Base-by-base conservation (phyloP, 2,797 vertebrate species). In the Ctenosaura bakeri region DNA sequence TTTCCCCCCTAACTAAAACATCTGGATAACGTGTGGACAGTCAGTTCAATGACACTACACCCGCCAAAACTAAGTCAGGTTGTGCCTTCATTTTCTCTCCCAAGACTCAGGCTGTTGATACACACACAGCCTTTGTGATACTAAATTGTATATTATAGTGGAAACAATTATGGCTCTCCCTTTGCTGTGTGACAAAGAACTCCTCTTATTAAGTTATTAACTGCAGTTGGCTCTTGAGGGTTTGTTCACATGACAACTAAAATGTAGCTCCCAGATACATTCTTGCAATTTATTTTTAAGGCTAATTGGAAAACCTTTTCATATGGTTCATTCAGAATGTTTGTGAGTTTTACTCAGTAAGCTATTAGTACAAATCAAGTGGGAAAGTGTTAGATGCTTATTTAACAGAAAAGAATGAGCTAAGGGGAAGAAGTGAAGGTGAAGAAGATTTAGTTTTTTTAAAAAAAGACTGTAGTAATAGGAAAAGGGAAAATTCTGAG, bases 271-370 rank as follows among this genome's bases (percentile, higher is more conserved):
- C 6, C 26, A 88, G 46, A 86, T 38, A 94, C 88, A 29, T 88
- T 46, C 64, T 94, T 22, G 79, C 83, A 91, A 71, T 89, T 86
- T 90, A 38, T 54, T 94, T 92, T 82, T 93, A 29, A 81, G 82
- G 76, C 88, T 93, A 94, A 91, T 93, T 92, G 90, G 86, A 22
- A 96, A 93, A 91, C 0, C 0, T 85, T 69, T 79, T 92, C 85
- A 87, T 88, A 89, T 16, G 89, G 78, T 94, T 89, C 88, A 71
- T 95, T 94, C 85, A 94, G 94, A 95, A 92, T 92, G 88, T 93
- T 96, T 94, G 89, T 78, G 83, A 91, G 92, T 97, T 95, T 94
- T 69, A 93, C 83, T 94, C 90, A 85, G 42, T 88, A 91, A 82
- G 64, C 54, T 46, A 16, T 74, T 35, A 13, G 38, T 50, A 46